Evolutionary conservation across 2,888 invertebrate species (phyloP), one percentile per base, ranked within the genome.

Genomic region (Synergus itoensis): DNA sequence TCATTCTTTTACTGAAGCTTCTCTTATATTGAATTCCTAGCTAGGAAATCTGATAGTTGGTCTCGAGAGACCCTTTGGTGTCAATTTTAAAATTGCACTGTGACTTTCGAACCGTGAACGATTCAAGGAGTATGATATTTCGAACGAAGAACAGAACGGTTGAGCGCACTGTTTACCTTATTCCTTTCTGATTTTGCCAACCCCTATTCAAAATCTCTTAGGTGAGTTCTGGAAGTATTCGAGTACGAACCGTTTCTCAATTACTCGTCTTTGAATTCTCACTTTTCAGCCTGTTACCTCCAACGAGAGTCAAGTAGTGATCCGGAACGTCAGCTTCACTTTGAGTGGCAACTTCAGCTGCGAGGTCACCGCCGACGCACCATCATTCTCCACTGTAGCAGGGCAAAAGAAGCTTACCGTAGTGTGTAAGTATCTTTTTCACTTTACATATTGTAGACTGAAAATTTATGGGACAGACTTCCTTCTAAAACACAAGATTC

Each of bases 311-410:
- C 96, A 96, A 92, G 96, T 96, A 77, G 93, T 95, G 81, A 94
- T 96, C 82, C 94, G 94, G 84, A 94, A 95, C 85, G 94, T 96
- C 88, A 95, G 96, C 86, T 95, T 96, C 86, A 94, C 93, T 77
- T 92, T 96, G 78, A 95, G 96, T 57, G 96, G 96, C 7, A 96
- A 96, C 93, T 96, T 96, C 93, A 95, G 95, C 89, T 96, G 96
- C 90, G 96, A 96, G 92, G 96, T 96, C 82, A 96, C 96, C 9
- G 95, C 95, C 0, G 96, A 96, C 88, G 94, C 95, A 12, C 95
- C 95, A 11, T 94, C 94, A 63, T 96, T 96, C 91, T 94, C 95
- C 28, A 96, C 96, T 3, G 94, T 94, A 87, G 94, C 94, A 36
- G 95, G 94, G 77, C 93, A 93, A 48, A 95, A 94, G 87, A 93